Conservation (phyloP, 2,888 invertebrate genomes). For the Nemotelus nigrinus region DNA sequence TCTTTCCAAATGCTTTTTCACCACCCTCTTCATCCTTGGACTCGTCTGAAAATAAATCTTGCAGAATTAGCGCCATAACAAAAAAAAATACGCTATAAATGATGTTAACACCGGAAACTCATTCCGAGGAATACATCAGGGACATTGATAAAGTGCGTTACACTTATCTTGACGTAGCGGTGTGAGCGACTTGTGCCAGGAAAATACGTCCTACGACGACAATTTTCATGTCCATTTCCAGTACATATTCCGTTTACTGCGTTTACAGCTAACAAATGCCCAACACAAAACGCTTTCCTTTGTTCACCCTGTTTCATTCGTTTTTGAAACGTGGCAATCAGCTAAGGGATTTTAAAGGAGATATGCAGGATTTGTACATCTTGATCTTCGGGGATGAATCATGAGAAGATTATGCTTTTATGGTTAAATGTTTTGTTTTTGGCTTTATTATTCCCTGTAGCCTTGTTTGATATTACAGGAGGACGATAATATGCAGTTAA, state of each 20-base stretch:
- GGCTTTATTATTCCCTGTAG: too few species aligned
- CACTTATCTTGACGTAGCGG: constrained; percentile 28
- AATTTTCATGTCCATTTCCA: constrained; percentile 35
- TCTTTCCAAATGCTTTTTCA: too few species aligned
- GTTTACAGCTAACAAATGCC: background rate
- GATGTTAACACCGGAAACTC: constrained; percentile 43
- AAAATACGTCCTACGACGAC: constrained; percentile 31
- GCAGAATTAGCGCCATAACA: constrained; percentile 35
- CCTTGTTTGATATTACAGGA: too few species aligned
- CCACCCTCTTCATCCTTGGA: background rate
- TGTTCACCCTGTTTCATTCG: background rate
- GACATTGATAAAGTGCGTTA: constrained; percentile 35
- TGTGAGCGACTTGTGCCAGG: background rate
- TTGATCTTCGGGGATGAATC: too few species aligned
- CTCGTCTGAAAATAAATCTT: constrained; percentile 37
- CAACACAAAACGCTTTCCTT: background rate
- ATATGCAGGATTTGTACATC: too few species aligned
- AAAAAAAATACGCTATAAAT: constrained; percentile 32
- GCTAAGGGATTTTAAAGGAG: too few species aligned
- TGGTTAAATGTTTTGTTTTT: too few species aligned
- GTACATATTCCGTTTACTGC: background rate
- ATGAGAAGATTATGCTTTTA: too few species aligned
- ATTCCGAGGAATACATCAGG: constrained; percentile 33
- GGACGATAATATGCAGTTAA: too few species aligned
- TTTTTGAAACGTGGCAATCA: too few species aligned